phyloP scores from a whole-genome alignment of 2,888 invertebrate genomes.

The Heliconius aoede region DNA sequence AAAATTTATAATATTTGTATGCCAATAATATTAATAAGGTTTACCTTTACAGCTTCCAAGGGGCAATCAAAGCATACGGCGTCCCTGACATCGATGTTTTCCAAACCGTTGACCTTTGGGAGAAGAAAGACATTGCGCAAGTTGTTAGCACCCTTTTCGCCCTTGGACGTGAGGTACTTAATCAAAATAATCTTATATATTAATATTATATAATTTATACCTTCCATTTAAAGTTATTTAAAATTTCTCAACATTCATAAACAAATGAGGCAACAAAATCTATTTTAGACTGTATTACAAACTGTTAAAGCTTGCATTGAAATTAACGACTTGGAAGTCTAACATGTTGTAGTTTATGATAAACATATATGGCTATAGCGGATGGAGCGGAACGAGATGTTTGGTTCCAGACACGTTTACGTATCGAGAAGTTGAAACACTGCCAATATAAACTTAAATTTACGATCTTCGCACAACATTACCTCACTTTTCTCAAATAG shows the following conservation, averaged over 20 bases:
- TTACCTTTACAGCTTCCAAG: conserved; percentile 87
- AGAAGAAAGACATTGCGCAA: conserved; percentile 94
- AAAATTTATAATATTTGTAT: neutral
- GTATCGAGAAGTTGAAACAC: conserved; percentile 67
- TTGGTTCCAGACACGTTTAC: conserved; percentile 63
- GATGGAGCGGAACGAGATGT: conserved; percentile 44
- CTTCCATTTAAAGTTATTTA: neutral
- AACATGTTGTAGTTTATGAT: conserved; percentile 49
- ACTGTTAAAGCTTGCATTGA: neutral
- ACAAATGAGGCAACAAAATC: conserved; percentile 45
- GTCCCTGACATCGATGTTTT: conserved; percentile 96
- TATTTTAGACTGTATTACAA: conserved; percentile 18
- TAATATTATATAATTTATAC: neutral
- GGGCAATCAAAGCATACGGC: conserved; percentile 93
- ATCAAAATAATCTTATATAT: conserved; percentile 16
- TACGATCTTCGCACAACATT: conserved; percentile 77
- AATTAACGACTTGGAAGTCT: conserved; percentile 41
- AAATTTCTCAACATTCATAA: neutral
- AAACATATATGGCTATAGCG: conserved; percentile 47
- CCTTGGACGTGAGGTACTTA: conserved; percentile 90
- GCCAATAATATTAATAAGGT: neutral
- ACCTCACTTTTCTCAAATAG: conserved; percentile 80
- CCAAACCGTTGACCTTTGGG: conserved; percentile 98
- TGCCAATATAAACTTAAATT: conserved; percentile 74
- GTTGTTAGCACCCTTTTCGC: conserved; percentile 94